These are phyloP conservation scores for Drosophila lowei DNA, from an alignment of 1,140 invertebrate genomes.

Conservation along the genomic window DNA sequence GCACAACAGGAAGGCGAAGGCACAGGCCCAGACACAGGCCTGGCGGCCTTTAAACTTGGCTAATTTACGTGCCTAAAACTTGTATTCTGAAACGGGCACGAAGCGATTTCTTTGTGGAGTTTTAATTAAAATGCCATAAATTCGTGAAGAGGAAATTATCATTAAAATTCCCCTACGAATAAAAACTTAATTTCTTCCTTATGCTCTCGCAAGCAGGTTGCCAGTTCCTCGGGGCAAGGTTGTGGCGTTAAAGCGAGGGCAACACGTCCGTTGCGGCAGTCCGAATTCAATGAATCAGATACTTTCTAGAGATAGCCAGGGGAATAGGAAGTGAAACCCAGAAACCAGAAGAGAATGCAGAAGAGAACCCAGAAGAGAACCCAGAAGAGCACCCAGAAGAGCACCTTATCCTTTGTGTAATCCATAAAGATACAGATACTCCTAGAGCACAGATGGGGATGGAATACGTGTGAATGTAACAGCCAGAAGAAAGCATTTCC, in stretches of 20 bases:
- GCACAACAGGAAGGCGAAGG: constrained; percentile 60
- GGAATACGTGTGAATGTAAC: too few relatives aligned
- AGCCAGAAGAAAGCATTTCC: too few relatives aligned
- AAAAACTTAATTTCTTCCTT: constrained; percentile 74
- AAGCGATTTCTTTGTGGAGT: constrained; percentile 58
- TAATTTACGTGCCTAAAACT: constrained; percentile 75
- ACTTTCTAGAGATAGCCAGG: constrained; percentile 17
- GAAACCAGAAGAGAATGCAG: rapidly evolving
- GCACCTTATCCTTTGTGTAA: neutral
- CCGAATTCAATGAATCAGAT: constrained; percentile 4
- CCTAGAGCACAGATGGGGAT: too few relatives aligned
- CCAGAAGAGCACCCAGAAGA: too few relatives aligned
- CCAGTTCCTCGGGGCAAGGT: constrained; percentile 52
- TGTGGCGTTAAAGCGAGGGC: constrained; percentile 33
- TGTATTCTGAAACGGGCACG: constrained; percentile 51
- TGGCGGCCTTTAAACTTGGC: constrained; percentile 49
- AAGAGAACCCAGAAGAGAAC: too few relatives aligned
- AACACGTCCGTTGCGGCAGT: neutral
- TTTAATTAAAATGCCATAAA: constrained; percentile 81
- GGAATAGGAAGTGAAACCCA: neutral
- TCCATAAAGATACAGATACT: too few relatives aligned
- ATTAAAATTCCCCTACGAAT: constrained; percentile 67
- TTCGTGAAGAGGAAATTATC: constrained; percentile 78
- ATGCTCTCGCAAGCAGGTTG: constrained; percentile 44
- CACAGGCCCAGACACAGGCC: constrained; percentile 20